Evolutionary conservation across 2,888 invertebrate genomes (phyloP).

Genomic region (Nebria brevicollis): DNA sequence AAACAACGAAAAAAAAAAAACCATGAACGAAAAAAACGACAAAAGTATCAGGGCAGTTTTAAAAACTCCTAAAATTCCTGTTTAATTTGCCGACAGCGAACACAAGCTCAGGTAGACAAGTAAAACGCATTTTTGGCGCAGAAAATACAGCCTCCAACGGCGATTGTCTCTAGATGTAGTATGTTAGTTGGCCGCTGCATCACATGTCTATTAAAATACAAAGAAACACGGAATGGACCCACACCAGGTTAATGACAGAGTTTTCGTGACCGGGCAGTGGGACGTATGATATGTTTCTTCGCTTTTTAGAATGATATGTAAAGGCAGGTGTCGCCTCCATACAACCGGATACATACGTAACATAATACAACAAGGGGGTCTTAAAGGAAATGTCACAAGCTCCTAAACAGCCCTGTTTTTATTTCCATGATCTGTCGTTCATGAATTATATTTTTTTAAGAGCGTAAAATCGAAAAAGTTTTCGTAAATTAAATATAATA

Average conservation of each 20-base stretch:
- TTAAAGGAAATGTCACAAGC: neutral
- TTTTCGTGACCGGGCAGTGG: neutral
- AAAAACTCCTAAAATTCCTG: neutral
- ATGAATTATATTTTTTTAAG: neutral
- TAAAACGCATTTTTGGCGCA: neutral
- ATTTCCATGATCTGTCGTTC: neutral
- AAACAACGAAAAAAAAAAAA: neutral
- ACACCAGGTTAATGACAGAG: neutral
- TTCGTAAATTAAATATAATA: too few relatives aligned
- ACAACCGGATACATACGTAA: neutral
- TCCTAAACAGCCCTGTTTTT: neutral
- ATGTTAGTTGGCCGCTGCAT: neutral
- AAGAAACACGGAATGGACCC: neutral
- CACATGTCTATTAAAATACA: neutral
- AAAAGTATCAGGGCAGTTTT: neutral
- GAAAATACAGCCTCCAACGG: neutral
- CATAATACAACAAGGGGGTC: neutral
- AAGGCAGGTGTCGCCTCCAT: neutral
- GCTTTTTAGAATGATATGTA: neutral
- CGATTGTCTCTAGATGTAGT: neutral
- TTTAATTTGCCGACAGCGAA: neutral
- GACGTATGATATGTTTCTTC: neutral
- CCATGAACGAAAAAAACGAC: neutral
- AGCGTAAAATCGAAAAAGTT: too few relatives aligned
- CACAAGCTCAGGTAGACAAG: slow-evolving; percentile 1